phyloP scores from a whole-genome alignment of 2,797 vertebrate genomes.

The Anomalospiza imberbis region DNA sequence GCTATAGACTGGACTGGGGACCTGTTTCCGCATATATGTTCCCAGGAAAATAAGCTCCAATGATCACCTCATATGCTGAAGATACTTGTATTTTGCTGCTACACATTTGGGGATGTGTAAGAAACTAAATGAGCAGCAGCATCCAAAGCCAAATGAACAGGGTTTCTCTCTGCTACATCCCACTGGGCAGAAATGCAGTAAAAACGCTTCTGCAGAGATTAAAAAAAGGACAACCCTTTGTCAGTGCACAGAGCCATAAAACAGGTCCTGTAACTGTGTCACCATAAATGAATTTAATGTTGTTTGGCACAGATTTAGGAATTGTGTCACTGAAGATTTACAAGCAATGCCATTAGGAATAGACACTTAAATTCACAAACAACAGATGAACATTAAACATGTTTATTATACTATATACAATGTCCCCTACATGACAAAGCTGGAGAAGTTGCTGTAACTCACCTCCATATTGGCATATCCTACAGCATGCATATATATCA shows the following conservation, averaged over 20 bases:
- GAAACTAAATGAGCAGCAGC: not conserved
- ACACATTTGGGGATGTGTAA: not conserved
- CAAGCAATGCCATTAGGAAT: not conserved
- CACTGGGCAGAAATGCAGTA: not conserved
- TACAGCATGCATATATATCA: not conserved
- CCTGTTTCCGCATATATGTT: not conserved
- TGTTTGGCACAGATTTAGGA: constrained; percentile 10
- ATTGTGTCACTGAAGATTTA: not conserved
- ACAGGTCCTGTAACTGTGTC: not conserved
- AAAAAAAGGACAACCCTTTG: not conserved
- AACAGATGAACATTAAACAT: constrained; percentile 29
- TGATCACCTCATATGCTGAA: not conserved
- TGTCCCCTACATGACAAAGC: not conserved
- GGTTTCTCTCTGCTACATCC: not conserved
- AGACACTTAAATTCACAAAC: constrained; percentile 32
- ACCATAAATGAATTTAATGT: constrained; percentile 1
- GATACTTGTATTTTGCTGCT: not conserved
- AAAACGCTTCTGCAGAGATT: not conserved
- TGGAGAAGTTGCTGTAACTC: not conserved
- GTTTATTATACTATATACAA: constrained; percentile 14
- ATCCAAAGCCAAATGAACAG: not conserved
- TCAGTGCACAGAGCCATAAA: not conserved
- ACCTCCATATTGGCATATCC: not conserved
- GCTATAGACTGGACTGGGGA: accelerated
- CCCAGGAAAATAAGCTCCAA: not conserved